These are phyloP conservation scores for Spodoptera exigua DNA, from an alignment of 2,888 invertebrate genomes.

Conservation along the genomic window DNA sequence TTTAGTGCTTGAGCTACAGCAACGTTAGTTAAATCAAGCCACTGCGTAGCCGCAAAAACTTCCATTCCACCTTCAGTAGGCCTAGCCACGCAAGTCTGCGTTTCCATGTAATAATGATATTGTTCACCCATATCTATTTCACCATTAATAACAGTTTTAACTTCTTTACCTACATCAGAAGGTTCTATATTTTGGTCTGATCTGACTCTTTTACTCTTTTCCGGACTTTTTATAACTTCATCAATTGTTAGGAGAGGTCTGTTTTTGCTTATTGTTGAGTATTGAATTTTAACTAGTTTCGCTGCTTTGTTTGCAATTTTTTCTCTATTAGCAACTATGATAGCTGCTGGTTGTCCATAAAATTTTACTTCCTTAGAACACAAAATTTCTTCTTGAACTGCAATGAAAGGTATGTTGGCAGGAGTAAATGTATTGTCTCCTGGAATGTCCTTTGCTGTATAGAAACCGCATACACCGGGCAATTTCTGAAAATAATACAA, in stretches of 20 bases:
- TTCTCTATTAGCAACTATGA: conserved; percentile 89
- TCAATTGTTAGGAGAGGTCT: conserved; percentile 68
- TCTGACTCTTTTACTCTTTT: conserved; percentile 58
- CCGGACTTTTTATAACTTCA: conserved; percentile 62
- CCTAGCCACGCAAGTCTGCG: conserved; percentile 89
- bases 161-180: conserved; percentile 73
- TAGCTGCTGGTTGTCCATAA: conserved; percentile 74
- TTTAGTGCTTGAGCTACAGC: conserved; percentile 86
- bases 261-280: conserved; percentile 74
- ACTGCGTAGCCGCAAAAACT: conserved; percentile 90
- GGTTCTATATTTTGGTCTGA: conserved; percentile 54
- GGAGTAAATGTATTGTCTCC: conserved; percentile 89
- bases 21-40: conserved; percentile 88
- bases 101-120: conserved; percentile 93
- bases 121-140: conserved; percentile 88
- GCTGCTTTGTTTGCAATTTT: conserved; percentile 88
- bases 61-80: conserved; percentile 92
- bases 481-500: conserved; percentile 82
- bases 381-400: conserved; percentile 76
- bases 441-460: conserved; percentile 91
- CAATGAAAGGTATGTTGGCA: conserved; percentile 46
- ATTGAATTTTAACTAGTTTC: conserved; percentile 87
- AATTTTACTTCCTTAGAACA: conserved; percentile 77
- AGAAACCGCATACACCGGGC: conserved; percentile 90
- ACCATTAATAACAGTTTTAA: conserved; percentile 85